These are phyloP conservation scores for Caenorhabditis sp. DNA, from an alignment of 2,888 invertebrate genomes.

Conservation along the genomic window DNA sequence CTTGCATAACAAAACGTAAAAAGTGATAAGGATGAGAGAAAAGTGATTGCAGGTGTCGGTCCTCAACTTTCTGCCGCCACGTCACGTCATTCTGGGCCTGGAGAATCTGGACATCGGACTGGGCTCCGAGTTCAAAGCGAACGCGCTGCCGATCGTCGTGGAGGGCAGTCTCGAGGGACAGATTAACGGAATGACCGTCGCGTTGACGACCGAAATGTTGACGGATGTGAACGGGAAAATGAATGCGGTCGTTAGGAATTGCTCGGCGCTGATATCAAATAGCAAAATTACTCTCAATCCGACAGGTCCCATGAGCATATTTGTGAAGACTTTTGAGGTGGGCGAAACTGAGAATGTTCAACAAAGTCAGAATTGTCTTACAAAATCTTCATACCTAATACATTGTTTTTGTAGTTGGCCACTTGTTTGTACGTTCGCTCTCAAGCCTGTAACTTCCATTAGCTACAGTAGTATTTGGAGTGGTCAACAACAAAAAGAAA, in stretches of 20 bases:
- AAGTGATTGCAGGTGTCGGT: slow-evolving; percentile 62
- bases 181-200: slow-evolving; percentile 72
- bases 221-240: slow-evolving; percentile 70
- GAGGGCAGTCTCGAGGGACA: slow-evolving; percentile 68
- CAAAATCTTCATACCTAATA: neutral
- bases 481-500: too few relatives aligned
- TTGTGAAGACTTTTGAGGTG: slow-evolving; percentile 77
- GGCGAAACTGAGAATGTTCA: too few relatives aligned
- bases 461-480: too few relatives aligned
- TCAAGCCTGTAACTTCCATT: too few relatives aligned
- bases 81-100: slow-evolving; percentile 70
- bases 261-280: slow-evolving; percentile 71
- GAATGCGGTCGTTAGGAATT: slow-evolving; percentile 72
- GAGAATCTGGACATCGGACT: slow-evolving; percentile 69
- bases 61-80: slow-evolving; percentile 75
- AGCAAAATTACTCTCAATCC: slow-evolving; percentile 74
- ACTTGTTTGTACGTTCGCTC: too few relatives aligned
- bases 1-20: too few relatives aligned
- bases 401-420: too few relatives aligned
- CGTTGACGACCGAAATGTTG: slow-evolving; percentile 69
- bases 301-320: slow-evolving; percentile 72
- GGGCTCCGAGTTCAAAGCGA: slow-evolving; percentile 42
- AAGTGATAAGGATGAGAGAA: slow-evolving; percentile 8
- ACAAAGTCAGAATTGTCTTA: too few relatives aligned
- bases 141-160: slow-evolving; percentile 58